Evolutionary conservation across 1,140 invertebrate species (phyloP), one percentile per base, ranked within the genome.

Genomic region (Idris sp.): DNA sequence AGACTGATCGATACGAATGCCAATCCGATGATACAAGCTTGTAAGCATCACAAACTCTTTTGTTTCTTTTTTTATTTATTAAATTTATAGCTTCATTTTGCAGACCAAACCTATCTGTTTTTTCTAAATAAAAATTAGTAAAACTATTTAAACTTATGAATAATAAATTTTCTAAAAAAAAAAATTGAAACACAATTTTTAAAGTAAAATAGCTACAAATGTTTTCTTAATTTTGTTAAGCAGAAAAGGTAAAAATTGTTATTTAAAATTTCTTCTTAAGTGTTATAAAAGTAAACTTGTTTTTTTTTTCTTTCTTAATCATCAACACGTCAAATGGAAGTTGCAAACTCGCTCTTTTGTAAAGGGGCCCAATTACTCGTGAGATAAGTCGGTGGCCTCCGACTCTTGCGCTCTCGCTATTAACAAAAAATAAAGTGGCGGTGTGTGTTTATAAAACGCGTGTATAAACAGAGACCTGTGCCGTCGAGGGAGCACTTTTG

Each of bases 401-500:
- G 43, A 49, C 30, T 43, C n/a, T n/a, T n/a, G n/a, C n/a, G n/a
- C n/a, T 64, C 33, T 44, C 9, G 44, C 41, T 58, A 49, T 38
- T 30, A 62, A 61, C 48, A 62, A 71, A 71, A 69, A 61, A 38
- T 48, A 53, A 69, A 33, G 18, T 15, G 11, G 28, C 18, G 18
- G 46, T 11, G 38, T 44, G 49, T 36, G 58, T 51, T 41, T 56
- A 62, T 62, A 62, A 62, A 72, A 35, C 53, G 53, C 41, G 22
- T 49, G 9, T 36, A 9, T 36, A 28, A 19, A 44, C 35, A 59
- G 40, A 49, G 13, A 44, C 46, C 19, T 16, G 25, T 25, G 22
- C 38, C 46, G 35, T 15, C 38, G 64, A 69, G 49, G 53, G 36
- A 68, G 64, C 51, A 78, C 67, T 78, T 77, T 76, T 71, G 56